Evolutionary conservation across 2,888 invertebrate genomes (phyloP).

Genomic region (Smittia sp.): DNA sequence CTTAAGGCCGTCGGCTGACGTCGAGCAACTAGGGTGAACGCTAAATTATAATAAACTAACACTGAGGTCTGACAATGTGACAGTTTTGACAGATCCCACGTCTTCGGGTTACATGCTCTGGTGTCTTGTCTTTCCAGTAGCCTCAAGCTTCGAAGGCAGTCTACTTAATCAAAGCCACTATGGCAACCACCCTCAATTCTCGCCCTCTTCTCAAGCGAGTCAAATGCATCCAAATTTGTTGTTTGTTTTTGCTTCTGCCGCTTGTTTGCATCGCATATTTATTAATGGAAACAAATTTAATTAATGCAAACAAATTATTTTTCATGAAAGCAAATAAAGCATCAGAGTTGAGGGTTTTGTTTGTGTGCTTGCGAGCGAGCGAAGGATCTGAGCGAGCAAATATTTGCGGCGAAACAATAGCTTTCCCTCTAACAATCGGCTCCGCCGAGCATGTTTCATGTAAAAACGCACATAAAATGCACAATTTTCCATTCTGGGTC

Average conservation of each 20-base stretch:
- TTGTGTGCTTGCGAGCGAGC: neutral
- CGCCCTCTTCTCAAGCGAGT: neutral
- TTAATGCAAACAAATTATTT: conserved; percentile 25
- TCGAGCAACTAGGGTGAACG: too few species aligned
- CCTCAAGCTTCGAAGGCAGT: too few species aligned
- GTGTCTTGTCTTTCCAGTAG: too few species aligned
- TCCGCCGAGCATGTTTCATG: neutral
- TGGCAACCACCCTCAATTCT: neutral
- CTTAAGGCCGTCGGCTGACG: neutral
- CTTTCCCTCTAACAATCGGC: neutral
- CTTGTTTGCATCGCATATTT: neutral
- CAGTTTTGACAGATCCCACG: too few species aligned
- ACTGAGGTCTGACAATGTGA: too few species aligned
- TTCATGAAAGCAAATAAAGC: neutral
- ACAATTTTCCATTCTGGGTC: neutral
- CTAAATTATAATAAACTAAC: too few species aligned
- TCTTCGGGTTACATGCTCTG: too few species aligned
- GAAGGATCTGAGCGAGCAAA: neutral
- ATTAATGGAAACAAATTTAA: conserved; percentile 25
- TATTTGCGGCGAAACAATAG: neutral
- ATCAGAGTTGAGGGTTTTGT: neutral
- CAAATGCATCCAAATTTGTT: neutral
- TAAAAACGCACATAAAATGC: conserved; percentile 15
- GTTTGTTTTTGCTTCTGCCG: neutral
- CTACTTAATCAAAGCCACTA: too few species aligned